phyloP scores from a whole-genome alignment of 2,113 vertebrate species.

The Triplophysa tibetana region DNA sequence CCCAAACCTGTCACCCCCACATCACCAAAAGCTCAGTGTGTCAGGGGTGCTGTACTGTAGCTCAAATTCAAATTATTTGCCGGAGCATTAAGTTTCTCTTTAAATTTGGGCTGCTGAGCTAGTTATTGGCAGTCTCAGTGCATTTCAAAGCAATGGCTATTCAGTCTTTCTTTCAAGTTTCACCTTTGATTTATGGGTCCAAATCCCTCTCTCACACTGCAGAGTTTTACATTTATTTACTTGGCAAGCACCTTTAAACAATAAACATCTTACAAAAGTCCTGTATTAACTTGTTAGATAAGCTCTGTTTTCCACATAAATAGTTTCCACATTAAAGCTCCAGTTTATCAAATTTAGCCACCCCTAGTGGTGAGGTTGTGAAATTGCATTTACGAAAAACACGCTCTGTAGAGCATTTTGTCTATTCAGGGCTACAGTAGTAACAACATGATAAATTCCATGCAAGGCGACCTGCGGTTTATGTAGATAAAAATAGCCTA shows the following conservation, averaged over 20 bases:
- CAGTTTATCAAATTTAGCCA: too few species aligned
- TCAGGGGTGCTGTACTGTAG: neutral
- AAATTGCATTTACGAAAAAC: too few species aligned
- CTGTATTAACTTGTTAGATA: constrained; percentile 3
- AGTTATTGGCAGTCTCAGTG: neutral
- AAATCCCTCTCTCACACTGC: constrained; percentile 6
- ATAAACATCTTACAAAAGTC: neutral
- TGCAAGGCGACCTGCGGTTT: too few species aligned
- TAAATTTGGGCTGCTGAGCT: neutral
- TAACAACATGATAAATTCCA: too few species aligned
- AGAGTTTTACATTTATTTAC: neutral
- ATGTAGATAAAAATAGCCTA: too few species aligned
- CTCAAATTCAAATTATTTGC: neutral
- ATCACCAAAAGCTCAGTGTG: too few species aligned
- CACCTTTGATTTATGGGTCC: constrained; percentile 18
- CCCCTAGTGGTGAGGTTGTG: too few species aligned
- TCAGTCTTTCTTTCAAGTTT: constrained; percentile 3
- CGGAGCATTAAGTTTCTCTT: neutral
- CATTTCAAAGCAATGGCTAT: constrained; percentile 22
- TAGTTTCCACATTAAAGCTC: neutral
- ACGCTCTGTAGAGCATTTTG: too few species aligned
- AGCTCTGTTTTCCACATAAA: neutral
- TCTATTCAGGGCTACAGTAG: too few species aligned
- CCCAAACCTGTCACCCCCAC: neutral
- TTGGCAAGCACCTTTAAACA: neutral